Evolutionary conservation across 2,888 invertebrate genomes (phyloP).

Genomic region (Kuschelorhynchus macadamiae): DNA sequence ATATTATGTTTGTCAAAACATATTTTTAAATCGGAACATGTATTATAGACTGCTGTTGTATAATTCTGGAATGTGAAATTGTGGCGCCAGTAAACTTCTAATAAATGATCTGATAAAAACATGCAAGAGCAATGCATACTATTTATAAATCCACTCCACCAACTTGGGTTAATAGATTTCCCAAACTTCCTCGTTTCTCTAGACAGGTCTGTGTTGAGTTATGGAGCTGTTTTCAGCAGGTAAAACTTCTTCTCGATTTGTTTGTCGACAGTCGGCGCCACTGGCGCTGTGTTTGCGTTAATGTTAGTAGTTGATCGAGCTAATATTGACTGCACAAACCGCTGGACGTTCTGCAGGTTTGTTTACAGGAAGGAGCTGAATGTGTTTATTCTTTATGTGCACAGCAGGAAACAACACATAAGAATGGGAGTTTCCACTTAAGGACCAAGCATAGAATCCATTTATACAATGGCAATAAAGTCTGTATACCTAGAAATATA

Average conservation of each 20-base stretch:
- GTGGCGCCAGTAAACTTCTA: too few species aligned
- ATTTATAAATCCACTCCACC: background rate
- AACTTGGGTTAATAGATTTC: background rate
- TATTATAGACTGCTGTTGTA: too few species aligned
- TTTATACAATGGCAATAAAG: too few species aligned
- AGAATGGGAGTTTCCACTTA: too few species aligned
- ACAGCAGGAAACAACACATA: too few species aligned
- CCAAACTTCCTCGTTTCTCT: constrained; percentile 51
- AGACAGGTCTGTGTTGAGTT: constrained; percentile 62
- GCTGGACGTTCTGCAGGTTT: constrained; percentile 14
- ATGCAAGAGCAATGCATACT: too few species aligned
- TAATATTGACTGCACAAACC: constrained; percentile 35
- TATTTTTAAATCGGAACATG: too few species aligned
- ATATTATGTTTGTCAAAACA: too few species aligned
- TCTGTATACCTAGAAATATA: too few species aligned
- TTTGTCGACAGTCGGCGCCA: constrained; percentile 1
- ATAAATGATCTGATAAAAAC: too few species aligned
- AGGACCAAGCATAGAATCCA: too few species aligned
- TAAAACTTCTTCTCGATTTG: constrained; percentile 1
- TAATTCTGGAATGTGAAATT: too few species aligned
- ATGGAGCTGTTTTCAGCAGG: constrained; percentile 50
- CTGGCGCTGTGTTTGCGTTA: constrained; percentile 19
- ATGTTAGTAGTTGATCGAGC: constrained; percentile 24
- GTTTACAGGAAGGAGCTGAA: constrained; percentile 7
- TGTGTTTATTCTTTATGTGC: constrained; percentile 1